Conservation (phyloP, 2,113 vertebrate genomes). For the Gopherus evgoodei region DNA sequence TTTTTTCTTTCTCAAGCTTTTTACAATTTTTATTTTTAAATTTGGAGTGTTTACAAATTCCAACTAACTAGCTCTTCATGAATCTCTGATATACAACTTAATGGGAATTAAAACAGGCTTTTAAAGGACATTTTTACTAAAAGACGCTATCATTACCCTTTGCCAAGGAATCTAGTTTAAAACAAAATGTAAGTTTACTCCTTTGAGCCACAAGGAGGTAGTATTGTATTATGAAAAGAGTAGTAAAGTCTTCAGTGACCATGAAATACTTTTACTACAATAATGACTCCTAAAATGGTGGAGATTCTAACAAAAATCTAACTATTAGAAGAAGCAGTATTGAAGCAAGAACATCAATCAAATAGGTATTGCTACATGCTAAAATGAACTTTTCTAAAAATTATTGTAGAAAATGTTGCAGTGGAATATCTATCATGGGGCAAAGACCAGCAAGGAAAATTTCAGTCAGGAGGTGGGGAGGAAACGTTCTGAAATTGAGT, state of each 20-base stretch:
- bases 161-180: no score
- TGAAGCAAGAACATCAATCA: background rate
- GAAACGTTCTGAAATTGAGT: background rate
- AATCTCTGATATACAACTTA: background rate
- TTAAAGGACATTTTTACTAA: background rate
- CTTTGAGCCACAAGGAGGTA: constrained; percentile 32
- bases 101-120: background rate
- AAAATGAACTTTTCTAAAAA: background rate
- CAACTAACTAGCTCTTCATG: background rate
- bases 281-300: background rate
- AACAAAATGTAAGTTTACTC: background rate
- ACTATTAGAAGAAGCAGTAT: background rate
- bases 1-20: background rate
- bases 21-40: rapidly evolving
- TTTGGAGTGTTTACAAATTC: background rate
- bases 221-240: background rate
- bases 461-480: background rate
- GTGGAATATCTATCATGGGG: background rate
- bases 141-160: background rate
- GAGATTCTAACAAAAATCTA: background rate
- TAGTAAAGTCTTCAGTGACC: background rate
- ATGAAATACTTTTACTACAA: no score
- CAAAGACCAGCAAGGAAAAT: background rate
- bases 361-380: background rate
- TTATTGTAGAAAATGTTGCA: background rate